Evolutionary conservation across 2,113 vertebrate genomes (phyloP).

Genomic region (Mesitornis unicolor): DNA sequence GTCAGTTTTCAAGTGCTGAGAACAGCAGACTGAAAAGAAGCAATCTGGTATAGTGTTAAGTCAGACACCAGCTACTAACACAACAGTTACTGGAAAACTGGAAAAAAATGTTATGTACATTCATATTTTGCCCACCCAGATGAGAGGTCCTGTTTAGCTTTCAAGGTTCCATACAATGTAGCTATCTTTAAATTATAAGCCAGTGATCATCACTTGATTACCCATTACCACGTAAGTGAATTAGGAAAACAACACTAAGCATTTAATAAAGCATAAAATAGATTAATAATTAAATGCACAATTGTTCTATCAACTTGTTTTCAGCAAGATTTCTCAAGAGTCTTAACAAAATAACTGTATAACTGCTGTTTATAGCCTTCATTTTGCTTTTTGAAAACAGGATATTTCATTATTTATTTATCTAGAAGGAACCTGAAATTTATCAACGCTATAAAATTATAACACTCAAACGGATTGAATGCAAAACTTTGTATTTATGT

Average conservation of each 20-base stretch:
- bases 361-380: neutral
- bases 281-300: neutral
- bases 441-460: neutral
- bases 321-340: neutral
- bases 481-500: neutral
- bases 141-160: neutral
- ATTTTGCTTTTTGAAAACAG: neutral
- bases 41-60: neutral
- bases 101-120: neutral
- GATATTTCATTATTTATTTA: neutral
- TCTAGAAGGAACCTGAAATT: neutral
- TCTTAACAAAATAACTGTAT: neutral
- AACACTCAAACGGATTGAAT: neutral
- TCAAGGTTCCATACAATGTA: neutral
- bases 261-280: slow-evolving; percentile 44
- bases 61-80: neutral
- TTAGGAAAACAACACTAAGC: slow-evolving; percentile 6
- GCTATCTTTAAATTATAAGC: neutral
- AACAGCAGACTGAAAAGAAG: neutral
- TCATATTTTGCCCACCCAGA: neutral
- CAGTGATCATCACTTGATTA: neutral
- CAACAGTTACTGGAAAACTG: neutral
- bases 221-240: slow-evolving; percentile 12
- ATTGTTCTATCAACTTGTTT: slow-evolving; percentile 26
- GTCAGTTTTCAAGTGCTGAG: neutral